Percentiles rank a stretch among this genome's conserved stretches.
phyloP scores from a whole-genome alignment of 1,140 invertebrate species.

The Drosophila obscura region DNA sequence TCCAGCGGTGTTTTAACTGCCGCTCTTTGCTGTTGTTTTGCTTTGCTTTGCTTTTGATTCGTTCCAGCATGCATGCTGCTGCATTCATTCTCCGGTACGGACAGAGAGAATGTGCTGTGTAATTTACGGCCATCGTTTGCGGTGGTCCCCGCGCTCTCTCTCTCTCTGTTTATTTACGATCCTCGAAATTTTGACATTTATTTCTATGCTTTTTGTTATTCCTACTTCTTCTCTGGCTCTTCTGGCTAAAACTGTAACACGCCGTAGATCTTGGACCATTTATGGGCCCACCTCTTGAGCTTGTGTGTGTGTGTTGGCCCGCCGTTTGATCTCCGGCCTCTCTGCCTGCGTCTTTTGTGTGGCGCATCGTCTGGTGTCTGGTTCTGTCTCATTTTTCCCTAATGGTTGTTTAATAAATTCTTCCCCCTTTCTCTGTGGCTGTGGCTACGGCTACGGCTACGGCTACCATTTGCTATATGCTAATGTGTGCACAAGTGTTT shows the following conservation, averaged over 20 bases:
- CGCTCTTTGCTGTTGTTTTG: background rate
- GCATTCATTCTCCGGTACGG: conserved; percentile 2
- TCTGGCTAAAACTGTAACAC: conserved; percentile 40
- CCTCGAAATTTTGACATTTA: conserved; percentile 74
- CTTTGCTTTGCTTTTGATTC: conserved; percentile 2
- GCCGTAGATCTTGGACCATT: conserved; percentile 5
- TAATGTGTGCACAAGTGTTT: conserved; percentile 81
- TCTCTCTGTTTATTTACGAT: conserved; percentile 57
- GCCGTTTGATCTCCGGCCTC: conserved; percentile 36
- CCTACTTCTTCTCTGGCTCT: background rate
- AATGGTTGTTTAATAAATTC: conserved; percentile 64
- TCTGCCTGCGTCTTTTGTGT: conserved; percentile 29
- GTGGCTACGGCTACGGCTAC: conserved; percentile 12
- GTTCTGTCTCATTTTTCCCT: conserved; percentile 18
- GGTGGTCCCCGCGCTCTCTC: conserved; percentile 25
- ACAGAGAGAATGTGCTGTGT: conserved; percentile 60
- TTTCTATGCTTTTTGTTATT: conserved; percentile 35
- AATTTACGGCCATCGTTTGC: conserved; percentile 55
- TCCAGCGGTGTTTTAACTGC: conserved; percentile 38
- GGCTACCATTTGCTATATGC: conserved; percentile 46
- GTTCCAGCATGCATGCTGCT: conserved; percentile 3
- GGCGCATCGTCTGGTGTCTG: background rate
- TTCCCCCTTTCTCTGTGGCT: conserved; percentile 9
- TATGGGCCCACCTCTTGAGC: conserved; percentile 9
- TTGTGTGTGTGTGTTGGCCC: conserved; percentile 3